Evolutionary conservation across 2,113 vertebrate genomes (phyloP).

Genomic region (Pomatorhinus ruficollis): DNA sequence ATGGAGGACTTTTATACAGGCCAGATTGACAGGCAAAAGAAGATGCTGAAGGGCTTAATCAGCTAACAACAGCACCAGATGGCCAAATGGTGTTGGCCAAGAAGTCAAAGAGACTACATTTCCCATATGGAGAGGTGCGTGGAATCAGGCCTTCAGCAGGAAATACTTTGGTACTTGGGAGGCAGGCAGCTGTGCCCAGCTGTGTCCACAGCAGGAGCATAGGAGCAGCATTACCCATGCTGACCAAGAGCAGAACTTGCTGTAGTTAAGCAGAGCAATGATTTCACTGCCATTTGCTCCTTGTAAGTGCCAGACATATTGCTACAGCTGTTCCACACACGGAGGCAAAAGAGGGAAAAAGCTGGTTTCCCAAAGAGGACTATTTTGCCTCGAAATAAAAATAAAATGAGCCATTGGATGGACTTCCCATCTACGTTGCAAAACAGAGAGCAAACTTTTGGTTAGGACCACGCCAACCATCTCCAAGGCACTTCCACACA

Average conservation of each 20-base stretch:
- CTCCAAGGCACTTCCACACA: background rate
- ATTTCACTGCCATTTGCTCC: background rate
- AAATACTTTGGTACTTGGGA: background rate
- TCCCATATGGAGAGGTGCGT: background rate
- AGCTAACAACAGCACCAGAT: background rate
- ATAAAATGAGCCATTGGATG: background rate
- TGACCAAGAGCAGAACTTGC: background rate
- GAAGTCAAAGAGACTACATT: background rate
- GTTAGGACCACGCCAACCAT: background rate
- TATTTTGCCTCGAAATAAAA: background rate
- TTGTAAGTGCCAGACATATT: background rate
- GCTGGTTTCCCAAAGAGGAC: background rate
- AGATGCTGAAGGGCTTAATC: background rate
- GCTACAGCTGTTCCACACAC: background rate
- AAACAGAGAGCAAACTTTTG: background rate
- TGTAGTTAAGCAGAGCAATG: background rate
- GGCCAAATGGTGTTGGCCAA: background rate
- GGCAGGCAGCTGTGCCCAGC: background rate
- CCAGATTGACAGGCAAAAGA: background rate
- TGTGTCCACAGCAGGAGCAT: rapidly evolving
- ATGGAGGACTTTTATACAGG: background rate
- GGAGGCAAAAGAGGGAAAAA: background rate
- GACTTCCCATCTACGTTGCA: background rate
- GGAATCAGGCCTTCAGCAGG: background rate
- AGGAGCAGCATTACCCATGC: background rate